phyloP scores from a whole-genome alignment of 2,888 invertebrate genomes.

The Drosophila flavopinicola region DNA sequence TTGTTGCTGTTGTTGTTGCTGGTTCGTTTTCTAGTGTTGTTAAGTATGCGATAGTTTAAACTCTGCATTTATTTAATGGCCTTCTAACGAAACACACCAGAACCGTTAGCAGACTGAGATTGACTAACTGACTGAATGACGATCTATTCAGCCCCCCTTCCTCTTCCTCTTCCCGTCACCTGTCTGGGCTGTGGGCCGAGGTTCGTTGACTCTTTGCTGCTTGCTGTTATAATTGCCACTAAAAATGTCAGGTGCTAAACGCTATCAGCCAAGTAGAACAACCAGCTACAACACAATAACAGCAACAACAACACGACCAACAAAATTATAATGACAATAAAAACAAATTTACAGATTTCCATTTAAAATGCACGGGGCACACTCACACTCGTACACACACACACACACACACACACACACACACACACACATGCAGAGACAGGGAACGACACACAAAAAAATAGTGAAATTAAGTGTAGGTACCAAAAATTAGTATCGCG shows the following conservation, averaged over 20 bases:
- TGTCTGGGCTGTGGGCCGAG: slow-evolving; percentile 47
- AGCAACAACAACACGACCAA: slow-evolving; percentile 39
- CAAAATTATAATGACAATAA: slow-evolving; percentile 78
- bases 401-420: slow-evolving; percentile 1
- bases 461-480: slow-evolving; percentile 70
- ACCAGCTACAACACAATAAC: slow-evolving; percentile 44
- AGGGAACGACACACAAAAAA: slow-evolving; percentile 32
- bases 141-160: slow-evolving; percentile 24
- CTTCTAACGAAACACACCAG: slow-evolving; percentile 53
- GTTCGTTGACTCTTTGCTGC: slow-evolving; percentile 58
- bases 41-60: slow-evolving; percentile 56
- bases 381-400: slow-evolving; percentile 25
- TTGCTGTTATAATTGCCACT: slow-evolving; percentile 75
- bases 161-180: slow-evolving; percentile 4
- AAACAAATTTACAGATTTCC: slow-evolving; percentile 79
- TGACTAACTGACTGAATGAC: slow-evolving; percentile 8
- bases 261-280: slow-evolving; percentile 80
- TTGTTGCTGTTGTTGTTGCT: slow-evolving; percentile 1
- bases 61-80: slow-evolving; percentile 62
- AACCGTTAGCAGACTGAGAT: slow-evolving; percentile 39
- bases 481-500: slow-evolving; percentile 75
- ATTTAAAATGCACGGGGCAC: slow-evolving; percentile 60
- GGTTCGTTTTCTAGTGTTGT: neutral
- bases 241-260: slow-evolving; percentile 81
- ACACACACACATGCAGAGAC: neutral